phyloP scores from a whole-genome alignment of 2,888 invertebrate genomes.

The Hypena proboscidalis region DNA sequence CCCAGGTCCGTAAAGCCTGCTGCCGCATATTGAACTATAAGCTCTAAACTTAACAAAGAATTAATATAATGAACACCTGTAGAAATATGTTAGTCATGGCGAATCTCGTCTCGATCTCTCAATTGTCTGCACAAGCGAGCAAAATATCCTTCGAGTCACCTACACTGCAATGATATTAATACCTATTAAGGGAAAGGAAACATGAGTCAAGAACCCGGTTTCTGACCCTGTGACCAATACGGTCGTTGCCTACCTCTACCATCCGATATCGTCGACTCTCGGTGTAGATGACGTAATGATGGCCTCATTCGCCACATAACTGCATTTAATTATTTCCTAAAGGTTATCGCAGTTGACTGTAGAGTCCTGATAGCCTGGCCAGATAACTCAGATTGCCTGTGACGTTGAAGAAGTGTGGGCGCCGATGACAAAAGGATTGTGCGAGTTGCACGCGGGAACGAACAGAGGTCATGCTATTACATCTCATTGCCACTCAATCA shows the following conservation, averaged over 20 bases:
- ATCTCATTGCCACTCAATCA: too few relatives aligned
- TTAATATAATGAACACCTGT: background rate
- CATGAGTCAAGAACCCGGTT: constrained; percentile 35
- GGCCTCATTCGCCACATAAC: too few relatives aligned
- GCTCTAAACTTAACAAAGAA: too few relatives aligned
- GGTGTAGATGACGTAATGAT: constrained; percentile 51
- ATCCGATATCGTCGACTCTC: too few relatives aligned
- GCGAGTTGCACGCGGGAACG: too few relatives aligned
- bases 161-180: constrained; percentile 26
- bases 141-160: constrained; percentile 25
- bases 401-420: too few relatives aligned
- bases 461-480: too few relatives aligned
- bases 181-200: constrained; percentile 27
- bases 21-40: too few relatives aligned
- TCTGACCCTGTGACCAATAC: constrained; percentile 29
- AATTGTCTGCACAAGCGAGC: constrained; percentile 9
- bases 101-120: background rate
- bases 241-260: constrained; percentile 29
- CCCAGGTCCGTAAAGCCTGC: too few relatives aligned
- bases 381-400: too few relatives aligned
- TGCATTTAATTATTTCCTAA: constrained; percentile 42
- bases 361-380: too few relatives aligned
- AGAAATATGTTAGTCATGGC: background rate
- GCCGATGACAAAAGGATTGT: too few relatives aligned
- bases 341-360: constrained; percentile 40